Conservation (phyloP, 1,140 invertebrate species). For the Delia radicum region DNA sequence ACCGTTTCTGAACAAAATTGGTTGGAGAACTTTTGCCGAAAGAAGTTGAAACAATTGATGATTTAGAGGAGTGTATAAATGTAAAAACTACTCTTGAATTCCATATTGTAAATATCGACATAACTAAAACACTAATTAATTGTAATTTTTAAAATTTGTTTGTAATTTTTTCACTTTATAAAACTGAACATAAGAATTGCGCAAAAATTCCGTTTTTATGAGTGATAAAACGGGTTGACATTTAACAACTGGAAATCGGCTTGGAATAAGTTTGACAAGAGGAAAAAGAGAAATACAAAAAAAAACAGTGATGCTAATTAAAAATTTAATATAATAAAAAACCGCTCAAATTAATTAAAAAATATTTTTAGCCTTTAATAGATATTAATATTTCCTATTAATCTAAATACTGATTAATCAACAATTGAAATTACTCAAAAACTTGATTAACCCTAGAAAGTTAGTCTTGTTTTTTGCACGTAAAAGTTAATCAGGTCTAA, state of each 20-base stretch:
- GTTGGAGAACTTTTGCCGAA: not conserved
- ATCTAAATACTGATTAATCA: no score
- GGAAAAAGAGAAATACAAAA: not conserved
- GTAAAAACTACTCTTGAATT: not conserved
- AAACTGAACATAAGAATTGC: no score
- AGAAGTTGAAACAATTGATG: not conserved
- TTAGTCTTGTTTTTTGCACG: no score
- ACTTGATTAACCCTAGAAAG: no score
- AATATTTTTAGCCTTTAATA: no score
- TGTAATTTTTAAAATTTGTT: not conserved
- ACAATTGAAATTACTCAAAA: no score
- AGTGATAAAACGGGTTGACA: not conserved
- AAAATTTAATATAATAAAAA: no score
- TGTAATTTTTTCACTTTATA: not conserved
- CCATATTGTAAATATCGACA: conserved; percentile 10
- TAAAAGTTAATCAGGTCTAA: no score
- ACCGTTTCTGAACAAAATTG: not conserved
- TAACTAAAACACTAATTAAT: not conserved
- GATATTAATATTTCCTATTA: no score
- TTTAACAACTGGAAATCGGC: conserved; percentile 5
- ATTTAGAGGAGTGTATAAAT: not conserved
- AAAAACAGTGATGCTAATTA: no score
- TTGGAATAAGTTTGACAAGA: not conserved
- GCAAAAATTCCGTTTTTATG: not conserved
- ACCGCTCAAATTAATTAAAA: no score